Evolutionary conservation across 2,888 invertebrate genomes (phyloP).

Genomic region (Macrophya alboannulata): DNA sequence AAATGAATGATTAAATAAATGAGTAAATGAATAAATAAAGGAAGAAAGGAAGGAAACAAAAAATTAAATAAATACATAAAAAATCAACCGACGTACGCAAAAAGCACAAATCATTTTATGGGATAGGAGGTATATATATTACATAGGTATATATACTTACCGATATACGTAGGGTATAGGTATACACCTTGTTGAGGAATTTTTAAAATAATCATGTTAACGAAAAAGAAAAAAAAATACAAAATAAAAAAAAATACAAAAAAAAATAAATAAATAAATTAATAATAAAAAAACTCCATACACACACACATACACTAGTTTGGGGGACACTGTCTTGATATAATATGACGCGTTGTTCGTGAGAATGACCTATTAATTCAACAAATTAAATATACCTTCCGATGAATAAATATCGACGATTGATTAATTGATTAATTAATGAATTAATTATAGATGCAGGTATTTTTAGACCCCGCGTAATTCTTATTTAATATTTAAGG

Average conservation of each 20-base stretch:
- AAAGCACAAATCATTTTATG: slow-evolving; percentile 54
- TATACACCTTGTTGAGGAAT: slow-evolving; percentile 55
- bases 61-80: not conserved
- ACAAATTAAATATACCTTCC: slow-evolving; percentile 1
- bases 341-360: slow-evolving; percentile 31
- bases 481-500: slow-evolving; percentile 68
- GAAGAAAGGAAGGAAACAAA: slow-evolving; percentile 41
- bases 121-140: slow-evolving; percentile 40
- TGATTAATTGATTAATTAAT: slow-evolving; percentile 3
- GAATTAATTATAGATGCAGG: slow-evolving; percentile 13
- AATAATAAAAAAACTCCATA: slow-evolving; percentile 30
- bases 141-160: slow-evolving; percentile 39
- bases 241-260: not conserved
- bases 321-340: slow-evolving; percentile 46
- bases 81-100: not conserved
- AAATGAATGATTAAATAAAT: slow-evolving; percentile 36
- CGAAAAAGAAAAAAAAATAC: slow-evolving; percentile 37
- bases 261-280: slow-evolving; percentile 37
- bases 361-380: not conserved
- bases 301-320: slow-evolving; percentile 31
- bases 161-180: slow-evolving; percentile 54
- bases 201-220: slow-evolving; percentile 60
- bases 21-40: slow-evolving; percentile 23
- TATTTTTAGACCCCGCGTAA: slow-evolving; percentile 68
- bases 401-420: not conserved